Evolutionary conservation across 2,797 vertebrate genomes (phyloP).

Genomic region (Sebastes diaconus): DNA sequence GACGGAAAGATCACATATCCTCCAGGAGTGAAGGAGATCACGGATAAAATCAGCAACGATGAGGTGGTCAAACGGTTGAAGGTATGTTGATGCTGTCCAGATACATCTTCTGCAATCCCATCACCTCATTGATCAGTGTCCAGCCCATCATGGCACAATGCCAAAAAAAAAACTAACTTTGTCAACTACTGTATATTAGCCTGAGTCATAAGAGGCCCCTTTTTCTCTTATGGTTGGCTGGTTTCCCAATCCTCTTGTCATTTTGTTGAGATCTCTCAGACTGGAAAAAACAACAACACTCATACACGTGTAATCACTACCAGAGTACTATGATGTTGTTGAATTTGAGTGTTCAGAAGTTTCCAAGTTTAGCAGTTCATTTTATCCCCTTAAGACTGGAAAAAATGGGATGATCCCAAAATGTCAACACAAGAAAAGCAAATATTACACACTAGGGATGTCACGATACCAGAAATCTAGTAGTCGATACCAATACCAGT

Average conservation of each 20-base stretch:
- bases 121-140: not conserved
- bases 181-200: conserved; percentile 6
- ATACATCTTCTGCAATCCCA: not conserved
- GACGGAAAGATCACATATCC: conserved; percentile 96
- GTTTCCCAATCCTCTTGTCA: not conserved
- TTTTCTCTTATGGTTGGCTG: not conserved
- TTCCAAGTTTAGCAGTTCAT: not conserved
- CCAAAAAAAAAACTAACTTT: conserved; percentile 33
- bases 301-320: not conserved
- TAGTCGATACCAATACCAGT: too few relatives aligned
- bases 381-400: not conserved
- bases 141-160: conserved; percentile 15
- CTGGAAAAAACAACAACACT: not conserved
- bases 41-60: conserved; percentile 98
- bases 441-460: not conserved
- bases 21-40: conserved; percentile 98
- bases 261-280: not conserved
- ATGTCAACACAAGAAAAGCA: conserved; percentile 1
- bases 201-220: not conserved
- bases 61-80: conserved; percentile 98
- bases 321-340: not conserved
- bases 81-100: conserved; percentile 76
- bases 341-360: not conserved
- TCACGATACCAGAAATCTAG: too few relatives aligned
- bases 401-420: conserved; percentile 2